Conservation (phyloP, 2,113 vertebrate species). For the Equus przewalskii region DNA sequence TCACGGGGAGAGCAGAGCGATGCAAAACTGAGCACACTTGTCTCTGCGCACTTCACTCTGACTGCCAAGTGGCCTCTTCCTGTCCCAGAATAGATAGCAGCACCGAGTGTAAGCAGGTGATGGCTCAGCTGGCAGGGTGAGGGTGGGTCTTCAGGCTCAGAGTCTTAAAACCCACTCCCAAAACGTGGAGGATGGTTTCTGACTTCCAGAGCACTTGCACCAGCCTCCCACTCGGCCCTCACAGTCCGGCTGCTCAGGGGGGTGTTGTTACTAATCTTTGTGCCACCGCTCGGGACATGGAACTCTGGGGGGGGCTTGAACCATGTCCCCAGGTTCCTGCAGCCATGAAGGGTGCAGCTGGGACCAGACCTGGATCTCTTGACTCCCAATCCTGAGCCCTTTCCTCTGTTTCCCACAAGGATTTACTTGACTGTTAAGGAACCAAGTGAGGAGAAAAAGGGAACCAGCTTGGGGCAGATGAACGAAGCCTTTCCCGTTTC, state of each 20-base stretch:
- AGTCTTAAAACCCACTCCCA: neutral
- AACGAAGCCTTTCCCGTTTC: neutral
- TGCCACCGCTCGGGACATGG: neutral
- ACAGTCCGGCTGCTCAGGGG: neutral
- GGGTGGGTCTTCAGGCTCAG: neutral
- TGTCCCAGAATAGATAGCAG: neutral
- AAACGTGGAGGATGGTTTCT: neutral
- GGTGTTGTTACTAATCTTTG: fast-evolving
- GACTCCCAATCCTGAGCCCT: neutral
- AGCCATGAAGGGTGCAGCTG: no score
- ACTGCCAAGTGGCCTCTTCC: neutral
- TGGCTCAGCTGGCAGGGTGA: neutral
- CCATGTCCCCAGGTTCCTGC: neutral
- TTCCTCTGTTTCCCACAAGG: no score
- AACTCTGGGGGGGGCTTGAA: neutral
- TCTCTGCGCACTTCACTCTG: neutral
- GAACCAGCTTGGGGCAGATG: no score
- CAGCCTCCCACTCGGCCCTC: neutral
- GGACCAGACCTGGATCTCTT: neutral
- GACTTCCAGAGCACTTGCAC: neutral
- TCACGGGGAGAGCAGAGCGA: neutral
- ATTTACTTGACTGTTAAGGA: neutral
- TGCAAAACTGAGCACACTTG: conserved; percentile 9
- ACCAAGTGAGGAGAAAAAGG: neutral
- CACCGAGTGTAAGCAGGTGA: neutral